Evolutionary conservation across 2,888 invertebrate genomes (phyloP).

Genomic region (Campaea margaritaria): DNA sequence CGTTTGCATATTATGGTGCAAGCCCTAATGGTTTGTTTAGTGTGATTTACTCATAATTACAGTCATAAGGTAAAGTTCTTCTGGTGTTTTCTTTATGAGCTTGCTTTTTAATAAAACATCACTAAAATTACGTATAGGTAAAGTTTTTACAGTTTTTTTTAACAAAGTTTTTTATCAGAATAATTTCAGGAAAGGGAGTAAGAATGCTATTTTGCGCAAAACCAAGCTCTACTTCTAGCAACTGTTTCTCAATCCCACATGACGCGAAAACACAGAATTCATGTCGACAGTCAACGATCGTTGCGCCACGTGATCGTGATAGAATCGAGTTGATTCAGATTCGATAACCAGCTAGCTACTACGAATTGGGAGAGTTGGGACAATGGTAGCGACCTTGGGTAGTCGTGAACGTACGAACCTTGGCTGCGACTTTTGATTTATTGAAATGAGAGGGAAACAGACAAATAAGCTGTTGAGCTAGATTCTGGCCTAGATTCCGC

Average conservation of each 20-base stretch:
- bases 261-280: conserved; percentile 22
- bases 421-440: conserved; percentile 37
- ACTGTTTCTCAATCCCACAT: conserved; percentile 25
- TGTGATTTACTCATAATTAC: conserved; percentile 11
- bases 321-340: conserved; percentile 24
- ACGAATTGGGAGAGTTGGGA: conserved; percentile 27
- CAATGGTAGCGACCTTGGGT: conserved; percentile 39
- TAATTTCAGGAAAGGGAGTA: background rate
- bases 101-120: background rate
- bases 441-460: conserved; percentile 39
- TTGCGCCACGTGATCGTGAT: conserved; percentile 29
- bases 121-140: too few relatives aligned
- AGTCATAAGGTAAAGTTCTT: background rate
- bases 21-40: conserved; percentile 18
- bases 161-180: background rate
- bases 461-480: conserved; percentile 31
- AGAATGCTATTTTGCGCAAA: background rate
- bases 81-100: background rate
- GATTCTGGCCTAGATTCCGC: conserved; percentile 30
- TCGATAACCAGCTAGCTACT: conserved; percentile 23
- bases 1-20: conserved; percentile 10
- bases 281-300: conserved; percentile 34
- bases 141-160: too few relatives aligned
- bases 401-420: conserved; percentile 42
- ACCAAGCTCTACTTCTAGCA: conserved; percentile 1